Percentiles rank a stretch among this genome's conserved stretches.
These are phyloP conservation scores for Agapornis canus DNA, from an alignment of 2,797 vertebrate genomes.

Conservation along the genomic window DNA sequence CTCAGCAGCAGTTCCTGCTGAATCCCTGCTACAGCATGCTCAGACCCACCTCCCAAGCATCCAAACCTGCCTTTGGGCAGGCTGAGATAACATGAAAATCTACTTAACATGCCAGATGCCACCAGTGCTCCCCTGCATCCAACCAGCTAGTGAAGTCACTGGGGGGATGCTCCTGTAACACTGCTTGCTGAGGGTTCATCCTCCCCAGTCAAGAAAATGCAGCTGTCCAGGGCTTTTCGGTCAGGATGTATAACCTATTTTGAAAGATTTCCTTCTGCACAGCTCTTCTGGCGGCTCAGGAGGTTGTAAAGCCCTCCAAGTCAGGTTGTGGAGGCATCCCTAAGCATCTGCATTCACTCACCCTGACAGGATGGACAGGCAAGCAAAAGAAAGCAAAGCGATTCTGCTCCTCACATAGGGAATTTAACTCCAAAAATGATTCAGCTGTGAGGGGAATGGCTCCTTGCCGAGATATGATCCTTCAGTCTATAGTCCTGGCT, in stretches of 20 bases:
- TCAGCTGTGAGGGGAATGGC: neutral
- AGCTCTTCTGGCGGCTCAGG: neutral
- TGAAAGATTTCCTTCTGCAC: neutral
- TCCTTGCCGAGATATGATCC: neutral
- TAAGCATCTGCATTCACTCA: neutral
- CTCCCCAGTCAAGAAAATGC: neutral
- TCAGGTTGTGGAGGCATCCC: neutral
- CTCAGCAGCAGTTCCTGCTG: neutral
- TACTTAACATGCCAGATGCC: neutral
- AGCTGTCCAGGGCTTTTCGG: neutral
- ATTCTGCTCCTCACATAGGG: neutral
- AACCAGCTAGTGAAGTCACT: neutral
- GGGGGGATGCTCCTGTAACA: neutral
- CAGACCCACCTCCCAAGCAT: neutral
- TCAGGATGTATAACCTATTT: neutral
- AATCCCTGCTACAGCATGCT: neutral
- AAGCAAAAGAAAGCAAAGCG: neutral
- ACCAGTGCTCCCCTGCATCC: neutral
- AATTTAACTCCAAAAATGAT: neutral
- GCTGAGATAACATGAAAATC: neutral
- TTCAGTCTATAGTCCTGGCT: neutral
- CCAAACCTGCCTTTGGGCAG: neutral
- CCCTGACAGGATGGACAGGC: neutral
- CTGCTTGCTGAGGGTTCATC: neutral
- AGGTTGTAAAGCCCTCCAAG: neutral